Percentiles rank a stretch among this genome's conserved stretches.
Evolutionary conservation across 2,797 vertebrate species (phyloP).

Genomic region (Philypnodon macrostomus): DNA sequence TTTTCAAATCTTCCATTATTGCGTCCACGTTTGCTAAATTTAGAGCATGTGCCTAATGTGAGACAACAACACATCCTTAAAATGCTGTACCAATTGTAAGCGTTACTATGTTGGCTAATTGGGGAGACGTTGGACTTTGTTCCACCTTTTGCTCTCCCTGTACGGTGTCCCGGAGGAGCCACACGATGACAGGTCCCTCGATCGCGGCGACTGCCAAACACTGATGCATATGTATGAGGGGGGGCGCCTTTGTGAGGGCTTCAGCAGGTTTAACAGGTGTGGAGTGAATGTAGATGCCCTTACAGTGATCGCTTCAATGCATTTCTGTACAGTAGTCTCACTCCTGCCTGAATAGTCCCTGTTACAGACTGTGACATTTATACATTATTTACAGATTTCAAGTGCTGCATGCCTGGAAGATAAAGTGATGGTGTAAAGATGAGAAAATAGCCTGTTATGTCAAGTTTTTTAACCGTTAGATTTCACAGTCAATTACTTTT

Average conservation of each 20-base stretch:
- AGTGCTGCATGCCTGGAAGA: slow-evolving; percentile 19
- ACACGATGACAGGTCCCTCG: slow-evolving; percentile 21
- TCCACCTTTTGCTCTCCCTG: slow-evolving; percentile 26
- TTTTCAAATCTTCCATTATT: too few species aligned
- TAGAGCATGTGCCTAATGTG: not conserved
- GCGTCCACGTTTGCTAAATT: too few species aligned
- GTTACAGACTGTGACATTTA: slow-evolving; percentile 6
- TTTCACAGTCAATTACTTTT: slow-evolving; percentile 7
- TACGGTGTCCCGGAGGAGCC: slow-evolving; percentile 20
- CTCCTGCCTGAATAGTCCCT: slow-evolving; percentile 8
- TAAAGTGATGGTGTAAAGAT: too few species aligned
- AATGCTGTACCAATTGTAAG: not conserved
- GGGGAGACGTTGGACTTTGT: slow-evolving; percentile 10
- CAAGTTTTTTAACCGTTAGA: not conserved
- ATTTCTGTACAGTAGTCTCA: slow-evolving; percentile 15
- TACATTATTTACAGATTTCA: slow-evolving; percentile 41
- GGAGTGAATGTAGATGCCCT: slow-evolving; percentile 20
- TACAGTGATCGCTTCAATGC: slow-evolving; percentile 15
- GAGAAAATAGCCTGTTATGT: not conserved
- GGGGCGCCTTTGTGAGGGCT: slow-evolving; percentile 17
- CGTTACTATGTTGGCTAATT: not conserved
- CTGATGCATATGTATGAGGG: slow-evolving; percentile 48
- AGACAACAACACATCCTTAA: not conserved
- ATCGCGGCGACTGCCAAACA: slow-evolving; percentile 24
- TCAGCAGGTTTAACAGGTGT: slow-evolving; percentile 25